Conservation (phyloP, 2,888 invertebrate genomes). For the Meliscaeva auricollis region DNA sequence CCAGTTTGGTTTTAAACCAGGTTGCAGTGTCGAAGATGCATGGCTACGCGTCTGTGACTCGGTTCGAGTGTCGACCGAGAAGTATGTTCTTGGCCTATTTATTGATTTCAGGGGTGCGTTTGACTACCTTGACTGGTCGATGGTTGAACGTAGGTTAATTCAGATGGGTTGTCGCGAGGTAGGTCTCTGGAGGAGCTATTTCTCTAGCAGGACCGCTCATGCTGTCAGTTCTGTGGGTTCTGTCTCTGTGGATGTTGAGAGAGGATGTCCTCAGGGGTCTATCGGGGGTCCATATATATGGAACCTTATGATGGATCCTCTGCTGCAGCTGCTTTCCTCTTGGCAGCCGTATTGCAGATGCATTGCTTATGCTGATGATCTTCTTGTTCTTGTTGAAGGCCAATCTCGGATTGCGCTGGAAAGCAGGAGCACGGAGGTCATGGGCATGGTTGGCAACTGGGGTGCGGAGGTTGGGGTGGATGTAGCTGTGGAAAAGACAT, state of each 20-base stretch:
- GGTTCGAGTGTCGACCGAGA: neutral
- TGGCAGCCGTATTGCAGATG: conserved; percentile 11
- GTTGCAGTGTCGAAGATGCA: conserved; percentile 36
- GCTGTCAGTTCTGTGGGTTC: neutral
- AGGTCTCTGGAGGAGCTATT: neutral
- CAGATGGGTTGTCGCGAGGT: conserved; percentile 44
- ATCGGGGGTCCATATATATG: conserved; percentile 71
- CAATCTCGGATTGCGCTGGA: conserved; percentile 31
- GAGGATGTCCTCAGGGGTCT: conserved; percentile 67
- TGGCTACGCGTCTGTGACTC: conserved; percentile 39
- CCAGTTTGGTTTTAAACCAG: conserved; percentile 41
- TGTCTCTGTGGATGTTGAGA: conserved; percentile 11
- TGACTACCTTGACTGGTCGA: conserved; percentile 67
- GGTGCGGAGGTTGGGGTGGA: conserved; percentile 43
- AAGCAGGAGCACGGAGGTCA: neutral
- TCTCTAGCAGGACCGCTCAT: conserved; percentile 29
- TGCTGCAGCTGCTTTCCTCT: neutral
- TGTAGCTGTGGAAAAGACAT: conserved; percentile 47
- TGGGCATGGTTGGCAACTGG: conserved; percentile 41
- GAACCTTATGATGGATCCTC: conserved; percentile 66
- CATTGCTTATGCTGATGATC: conserved; percentile 23
- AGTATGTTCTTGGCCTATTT: conserved; percentile 44
- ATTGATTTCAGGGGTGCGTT: conserved; percentile 51
- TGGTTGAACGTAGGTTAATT: conserved; percentile 27
- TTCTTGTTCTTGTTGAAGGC: conserved; percentile 41